Evolutionary conservation across 2,113 vertebrate species (phyloP), one percentile per base, ranked within the genome.

Genomic region (Platichthys flesus): DNA sequence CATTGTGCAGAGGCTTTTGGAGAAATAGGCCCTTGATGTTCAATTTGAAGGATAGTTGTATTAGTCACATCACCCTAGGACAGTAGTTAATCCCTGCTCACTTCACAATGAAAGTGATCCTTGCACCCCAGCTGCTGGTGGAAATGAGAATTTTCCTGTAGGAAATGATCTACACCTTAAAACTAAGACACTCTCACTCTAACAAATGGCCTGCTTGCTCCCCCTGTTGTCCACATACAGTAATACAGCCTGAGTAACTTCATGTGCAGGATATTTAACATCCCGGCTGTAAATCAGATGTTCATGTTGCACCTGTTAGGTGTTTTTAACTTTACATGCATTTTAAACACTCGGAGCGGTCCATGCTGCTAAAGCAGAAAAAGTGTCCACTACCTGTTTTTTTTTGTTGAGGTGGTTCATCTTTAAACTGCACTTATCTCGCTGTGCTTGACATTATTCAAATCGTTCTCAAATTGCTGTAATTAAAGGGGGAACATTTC

Each of bases 151-250:
- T 13, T 68, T 55, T 66, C 45, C 47, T 47, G 3, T n/a, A 15
- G 47, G 16, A 45, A 23, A 15, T 23, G 0, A 31, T 47, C 4
- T n/a, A 20, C 4, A 9, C 14, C 12, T 26, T 14, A 4, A 59
- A 13, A 56, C 37, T 37, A 51, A 16, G 3, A 51, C 14, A n/a
- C 61, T 23, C 61, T 23, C 0, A 37, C 13, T 77, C 7, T 5
- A 78, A 54, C 54, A 45, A 70, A 78, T 71, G 68, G 1, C 18
- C 14, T 54, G 24, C 56, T 78, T 74, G 86, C 87, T 69, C 92
- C 90, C 85, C 86, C 92, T 93, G 71, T 79, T 90, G 92, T 67
- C 71, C 49, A 66, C 2, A 4, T 35, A 31, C 12, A 55, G 74
- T 69, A 81, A 35, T 60, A 13, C 2, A 58, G 3, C 9, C 37